Evolutionary conservation across 2,113 vertebrate genomes (phyloP), one percentile per base, ranked within the genome.

Genomic region (Rhinogobius similis): DNA sequence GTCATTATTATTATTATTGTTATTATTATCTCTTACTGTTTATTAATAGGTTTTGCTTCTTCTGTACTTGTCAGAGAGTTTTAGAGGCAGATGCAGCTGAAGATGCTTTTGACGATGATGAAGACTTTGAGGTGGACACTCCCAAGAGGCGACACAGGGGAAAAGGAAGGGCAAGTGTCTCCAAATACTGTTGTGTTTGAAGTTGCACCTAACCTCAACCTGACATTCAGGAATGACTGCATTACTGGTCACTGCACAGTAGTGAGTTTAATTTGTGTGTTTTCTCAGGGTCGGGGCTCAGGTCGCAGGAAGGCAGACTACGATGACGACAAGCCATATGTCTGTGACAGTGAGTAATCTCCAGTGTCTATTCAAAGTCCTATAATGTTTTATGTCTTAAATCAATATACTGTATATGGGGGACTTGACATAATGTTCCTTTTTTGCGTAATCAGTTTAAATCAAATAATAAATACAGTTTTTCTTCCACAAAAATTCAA

Each of bases 31-130:
- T 24, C 23, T 44, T 62, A 23, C n/a, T n/a, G 67, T 9, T 46
- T 13, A 65, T 6, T 55, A 9, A 58, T 58, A 5, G 2, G 5
- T 20, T 32, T 38, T 36, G 18, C 20, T 5, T 27, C 53, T 1
- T 67, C 3, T 62, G 32, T 65, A 5, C 58, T 27, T 70, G 53
- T 67, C 87, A 99, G 98, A 95, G 96, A 86, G 97, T 98, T 87
- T 91, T 98, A 87, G 97, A 98, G 92, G 97, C 98, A 46, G 98
- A 99, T 66, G 98, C 98, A 87, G 97, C 97, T 66, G 94, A 94
- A 79, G 98, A 98, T 73, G 96, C 96, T 90, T 95, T 93, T 85
- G 95, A 98, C 5, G 97, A 98, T 27, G 96, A 98, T 55, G 96
- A 98, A 2, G 97, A 98, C 83, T 94, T 94, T 71, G 96, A 98